These are phyloP conservation scores for Entomobrya multifasciata DNA, from an alignment of 2,888 invertebrate species.

Conservation along the genomic window DNA sequence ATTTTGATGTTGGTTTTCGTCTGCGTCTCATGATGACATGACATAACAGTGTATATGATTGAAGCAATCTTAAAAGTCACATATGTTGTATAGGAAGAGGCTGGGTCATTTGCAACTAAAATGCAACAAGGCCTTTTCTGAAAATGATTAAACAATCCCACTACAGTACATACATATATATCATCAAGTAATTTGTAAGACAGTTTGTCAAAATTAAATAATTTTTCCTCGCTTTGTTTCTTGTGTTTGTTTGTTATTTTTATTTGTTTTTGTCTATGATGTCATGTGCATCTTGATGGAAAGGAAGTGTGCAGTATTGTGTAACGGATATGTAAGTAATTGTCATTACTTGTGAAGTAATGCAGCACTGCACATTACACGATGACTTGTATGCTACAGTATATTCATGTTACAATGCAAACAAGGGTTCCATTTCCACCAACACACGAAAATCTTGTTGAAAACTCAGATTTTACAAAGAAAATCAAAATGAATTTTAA, in stretches of 20 bases:
- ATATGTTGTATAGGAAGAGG: neutral
- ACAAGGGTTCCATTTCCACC: too few species aligned
- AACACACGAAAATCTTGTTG: too few species aligned
- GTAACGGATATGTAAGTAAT: constrained; percentile 37
- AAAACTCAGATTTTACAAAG: too few species aligned
- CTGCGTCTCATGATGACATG: too few species aligned
- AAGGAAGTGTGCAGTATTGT: constrained; percentile 58
- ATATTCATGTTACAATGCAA: too few species aligned
- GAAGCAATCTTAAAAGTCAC: neutral
- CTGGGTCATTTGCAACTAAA: neutral
- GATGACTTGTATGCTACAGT: too few species aligned
- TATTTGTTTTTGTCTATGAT: constrained; percentile 41
- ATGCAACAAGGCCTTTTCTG: constrained; percentile 17
- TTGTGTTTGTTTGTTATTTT: constrained; percentile 13
- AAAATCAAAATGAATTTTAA: too few species aligned
- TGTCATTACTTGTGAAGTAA: constrained; percentile 22
- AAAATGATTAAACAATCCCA: neutral
- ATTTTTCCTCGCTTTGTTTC: constrained; percentile 1
- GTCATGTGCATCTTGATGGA: constrained; percentile 58
- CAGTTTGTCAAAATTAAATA: neutral
- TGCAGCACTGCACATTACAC: neutral
- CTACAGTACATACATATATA: neutral
- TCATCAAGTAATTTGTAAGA: neutral
- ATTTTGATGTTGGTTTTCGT: too few species aligned
- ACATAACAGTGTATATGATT: neutral